Base-by-base conservation (phyloP, 2,888 invertebrate genomes). In the Nephrotoma appendiculata region DNA sequence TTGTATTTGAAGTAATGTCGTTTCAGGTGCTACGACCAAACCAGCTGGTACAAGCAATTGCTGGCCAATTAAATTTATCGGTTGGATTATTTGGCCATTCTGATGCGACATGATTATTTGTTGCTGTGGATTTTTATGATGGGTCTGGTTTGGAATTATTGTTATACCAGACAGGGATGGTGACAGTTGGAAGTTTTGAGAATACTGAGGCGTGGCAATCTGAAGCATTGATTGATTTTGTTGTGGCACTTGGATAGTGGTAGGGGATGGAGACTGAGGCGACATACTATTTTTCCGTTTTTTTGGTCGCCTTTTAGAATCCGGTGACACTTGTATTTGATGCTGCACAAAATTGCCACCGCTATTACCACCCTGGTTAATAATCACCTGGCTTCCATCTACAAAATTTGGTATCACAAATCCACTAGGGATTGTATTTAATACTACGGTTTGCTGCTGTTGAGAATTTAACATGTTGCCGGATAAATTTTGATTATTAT, bases 11-110 rank as follows among this genome's bases (percentile, higher is more conserved):
- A 94, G 89, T 85, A 97, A 93, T 0, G 96, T 95, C 0, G 96
- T 95, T 43, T 95, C 95, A 0, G 96, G 95, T 0, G 96, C 95
- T 95, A 97, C 96, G 0, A 97, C 95, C 94, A 97, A 95, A 0
- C 96, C 95, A 88, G 96, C 96, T 11, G 96, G 96, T 87, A 97
- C 95, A 86, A 97, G 94, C 89, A 97, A 95, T 89, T 97, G 97
- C 90, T 96, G 97, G 87, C 96, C 96, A 87, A 96, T 93, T 88
- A 97, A 92, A 92, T 96, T 96, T 45, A 97, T 95, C 0, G 97
- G 97, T 90, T 97, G 97, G 83, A 96, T 92, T 90, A 96, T 96
- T 90, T 96, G 94, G 0, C 92, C 91, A 87, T 92, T 92, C 88
- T 92, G 92, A 19, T 87, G 87, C 42, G 87, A 86, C 42, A 92